Conservation (phyloP, 2,797 vertebrate genomes). For the Cheirogaleus major region DNA sequence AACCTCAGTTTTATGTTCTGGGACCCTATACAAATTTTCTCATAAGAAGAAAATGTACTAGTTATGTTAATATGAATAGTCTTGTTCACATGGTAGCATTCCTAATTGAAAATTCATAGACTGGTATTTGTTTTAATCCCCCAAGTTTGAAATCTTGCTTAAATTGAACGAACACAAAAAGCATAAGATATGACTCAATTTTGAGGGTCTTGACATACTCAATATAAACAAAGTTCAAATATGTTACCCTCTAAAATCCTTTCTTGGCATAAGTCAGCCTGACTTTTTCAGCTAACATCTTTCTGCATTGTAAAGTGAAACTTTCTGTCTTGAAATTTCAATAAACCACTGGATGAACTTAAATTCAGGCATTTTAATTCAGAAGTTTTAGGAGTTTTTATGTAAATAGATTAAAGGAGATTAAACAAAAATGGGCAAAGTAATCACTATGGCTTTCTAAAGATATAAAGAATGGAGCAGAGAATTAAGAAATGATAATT, state of each 20-base stretch:
- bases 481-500: background rate
- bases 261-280: background rate
- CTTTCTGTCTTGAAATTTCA: background rate
- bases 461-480: background rate
- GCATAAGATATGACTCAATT: background rate
- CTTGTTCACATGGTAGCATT: background rate
- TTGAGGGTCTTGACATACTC: background rate
- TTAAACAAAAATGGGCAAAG: background rate
- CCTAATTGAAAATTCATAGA: background rate
- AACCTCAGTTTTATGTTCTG: background rate
- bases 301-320: background rate
- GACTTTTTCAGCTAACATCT: background rate
- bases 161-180: background rate
- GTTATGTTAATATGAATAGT: background rate
- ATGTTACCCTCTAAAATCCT: background rate
- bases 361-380: background rate
- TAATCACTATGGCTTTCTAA: background rate
- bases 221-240: background rate
- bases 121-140: background rate
- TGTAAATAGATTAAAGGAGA: background rate
- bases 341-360: background rate
- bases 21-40: background rate
- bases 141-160: background rate
- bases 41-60: background rate
- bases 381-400: background rate